Conservation (phyloP, 2,797 vertebrate species). For the Macropus fuliginosus region DNA sequence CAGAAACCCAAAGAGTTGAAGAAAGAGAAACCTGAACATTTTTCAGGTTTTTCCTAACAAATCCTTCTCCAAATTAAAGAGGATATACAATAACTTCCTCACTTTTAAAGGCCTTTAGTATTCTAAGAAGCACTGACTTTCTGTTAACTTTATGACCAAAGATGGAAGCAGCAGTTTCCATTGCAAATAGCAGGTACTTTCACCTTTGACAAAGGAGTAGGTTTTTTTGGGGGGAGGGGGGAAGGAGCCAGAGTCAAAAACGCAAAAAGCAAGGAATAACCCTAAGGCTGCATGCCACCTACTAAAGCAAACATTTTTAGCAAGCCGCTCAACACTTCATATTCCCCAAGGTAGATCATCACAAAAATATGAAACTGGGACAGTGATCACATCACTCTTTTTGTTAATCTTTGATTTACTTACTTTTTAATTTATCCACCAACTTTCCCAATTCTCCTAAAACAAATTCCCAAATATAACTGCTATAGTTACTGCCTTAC, state of each 20-base stretch:
- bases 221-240: background rate
- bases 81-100: background rate
- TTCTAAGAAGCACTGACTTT: background rate
- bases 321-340: slow-evolving; percentile 50
- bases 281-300: background rate
- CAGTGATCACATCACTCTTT: slow-evolving; percentile 50
- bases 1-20: background rate
- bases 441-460: slow-evolving; percentile 51
- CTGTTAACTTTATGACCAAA: background rate
- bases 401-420: slow-evolving; percentile 42
- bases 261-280: background rate
- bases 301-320: slow-evolving; percentile 50
- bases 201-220: slow-evolving; percentile 38
- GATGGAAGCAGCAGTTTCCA: slow-evolving; percentile 3
- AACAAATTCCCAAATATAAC: slow-evolving; percentile 31
- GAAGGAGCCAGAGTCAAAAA: background rate
- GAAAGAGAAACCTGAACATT: background rate
- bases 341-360: slow-evolving; percentile 50
- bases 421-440: slow-evolving; percentile 43
- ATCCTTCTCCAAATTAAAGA: background rate
- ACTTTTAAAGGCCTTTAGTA: slow-evolving; percentile 6
- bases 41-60: background rate
- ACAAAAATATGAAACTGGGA: slow-evolving; percentile 43
- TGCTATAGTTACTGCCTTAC: slow-evolving; percentile 16
- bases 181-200: slow-evolving; percentile 42